Percentiles rank a stretch among this genome's conserved stretches.
Evolutionary conservation across 1,140 invertebrate species (phyloP).

Genomic region (Cherax quadricarinatus): DNA sequence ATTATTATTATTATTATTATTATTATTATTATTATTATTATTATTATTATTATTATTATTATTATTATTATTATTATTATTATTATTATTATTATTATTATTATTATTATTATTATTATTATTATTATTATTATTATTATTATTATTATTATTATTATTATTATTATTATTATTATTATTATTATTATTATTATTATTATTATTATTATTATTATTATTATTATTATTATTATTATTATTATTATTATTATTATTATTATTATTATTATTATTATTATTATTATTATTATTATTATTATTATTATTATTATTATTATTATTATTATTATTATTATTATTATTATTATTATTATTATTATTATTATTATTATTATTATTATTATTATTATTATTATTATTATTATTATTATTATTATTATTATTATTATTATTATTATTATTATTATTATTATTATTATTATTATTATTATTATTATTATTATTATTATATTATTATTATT

Average conservation of each 20-base stretch:
- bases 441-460: too few relatives aligned
- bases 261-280: background rate
- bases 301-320: background rate
- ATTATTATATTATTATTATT: background rate
- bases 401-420: too few relatives aligned
- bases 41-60: background rate
- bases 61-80: background rate
- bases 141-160: background rate
- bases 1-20: background rate
- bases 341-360: too few relatives aligned
- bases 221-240: background rate
- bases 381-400: too few relatives aligned
- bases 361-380: too few relatives aligned
- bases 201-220: background rate
- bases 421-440: too few relatives aligned
- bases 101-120: conserved; percentile 27
- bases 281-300: background rate
- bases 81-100: background rate
- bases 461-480: too few relatives aligned
- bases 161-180: background rate
- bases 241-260: background rate
- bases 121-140: background rate
- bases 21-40: background rate
- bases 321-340: background rate
- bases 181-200: background rate